Evolutionary conservation across 2,113 vertebrate genomes (phyloP).

Genomic region (Microtus oregoni): DNA sequence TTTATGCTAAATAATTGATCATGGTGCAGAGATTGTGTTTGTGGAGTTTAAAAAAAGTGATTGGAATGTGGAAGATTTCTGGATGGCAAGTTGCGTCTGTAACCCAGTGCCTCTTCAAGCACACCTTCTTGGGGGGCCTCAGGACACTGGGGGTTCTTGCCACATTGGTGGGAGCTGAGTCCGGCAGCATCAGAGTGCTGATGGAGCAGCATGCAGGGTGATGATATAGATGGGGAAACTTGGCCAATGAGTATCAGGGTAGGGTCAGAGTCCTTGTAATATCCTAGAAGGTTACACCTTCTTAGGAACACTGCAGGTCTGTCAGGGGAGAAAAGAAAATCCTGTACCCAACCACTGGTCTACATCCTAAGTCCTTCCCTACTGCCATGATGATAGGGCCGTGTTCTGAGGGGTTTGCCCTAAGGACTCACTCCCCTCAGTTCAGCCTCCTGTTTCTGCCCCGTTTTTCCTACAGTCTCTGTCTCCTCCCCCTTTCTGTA

Average conservation of each 20-base stretch:
- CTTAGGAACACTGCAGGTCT: too few species aligned
- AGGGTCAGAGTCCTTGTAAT: neutral
- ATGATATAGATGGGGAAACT: accelerated
- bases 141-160: slow-evolving; percentile 20
- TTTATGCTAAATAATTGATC: slow-evolving; percentile 91
- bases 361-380: too few species aligned
- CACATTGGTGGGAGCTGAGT: neutral
- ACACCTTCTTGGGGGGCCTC: neutral
- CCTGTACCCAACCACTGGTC: accelerated
- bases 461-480: neutral
- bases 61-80: slow-evolving; percentile 85
- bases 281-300: neutral
- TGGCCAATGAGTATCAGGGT: too few species aligned
- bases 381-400: neutral
- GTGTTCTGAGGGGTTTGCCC: neutral
- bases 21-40: slow-evolving; percentile 88
- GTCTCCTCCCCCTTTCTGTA: neutral
- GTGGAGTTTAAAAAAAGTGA: slow-evolving; percentile 89
- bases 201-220: neutral
- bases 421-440: accelerated
- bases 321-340: neutral
- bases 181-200: neutral
- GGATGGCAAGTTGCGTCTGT: slow-evolving; percentile 84
- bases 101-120: slow-evolving; percentile 67
- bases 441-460: neutral